Evolutionary conservation across 1,140 invertebrate genomes (phyloP).

Genomic region (Lepidurus apus): DNA sequence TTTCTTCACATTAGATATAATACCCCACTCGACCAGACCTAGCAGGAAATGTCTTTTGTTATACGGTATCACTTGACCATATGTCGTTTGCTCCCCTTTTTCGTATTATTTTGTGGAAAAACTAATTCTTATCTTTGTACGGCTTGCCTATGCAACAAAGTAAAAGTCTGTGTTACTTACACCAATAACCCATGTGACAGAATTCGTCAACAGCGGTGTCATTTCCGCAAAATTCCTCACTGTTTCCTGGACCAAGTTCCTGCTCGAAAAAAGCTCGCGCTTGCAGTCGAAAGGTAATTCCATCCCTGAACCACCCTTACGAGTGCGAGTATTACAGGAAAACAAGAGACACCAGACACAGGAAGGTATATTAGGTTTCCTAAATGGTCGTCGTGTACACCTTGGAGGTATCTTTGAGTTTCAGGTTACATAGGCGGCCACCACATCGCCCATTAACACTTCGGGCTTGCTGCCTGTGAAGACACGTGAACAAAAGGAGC

Average conservation of each 20-base stretch:
- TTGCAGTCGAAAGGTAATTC: not conserved
- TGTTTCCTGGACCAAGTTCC: slow-evolving; percentile 1
- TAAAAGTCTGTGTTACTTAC: not conserved
- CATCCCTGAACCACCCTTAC: not conserved
- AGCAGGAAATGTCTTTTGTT: slow-evolving; percentile 15
- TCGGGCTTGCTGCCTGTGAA: slow-evolving; percentile 12
- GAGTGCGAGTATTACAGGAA: slow-evolving; percentile 3
- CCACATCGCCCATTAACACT: slow-evolving; percentile 11
- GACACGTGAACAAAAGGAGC: slow-evolving; percentile 18
- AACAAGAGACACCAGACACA: not conserved
- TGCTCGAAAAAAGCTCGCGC: not conserved
- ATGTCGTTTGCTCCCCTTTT: not conserved
- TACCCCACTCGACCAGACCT: slow-evolving; percentile 13
- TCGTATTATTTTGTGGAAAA: not conserved
- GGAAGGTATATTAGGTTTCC: slow-evolving; percentile 5
- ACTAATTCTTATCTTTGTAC: not conserved
- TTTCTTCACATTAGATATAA: slow-evolving; percentile 11
- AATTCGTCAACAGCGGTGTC: not conserved
- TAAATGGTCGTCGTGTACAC: slow-evolving; percentile 6
- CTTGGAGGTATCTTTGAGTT: slow-evolving; percentile 8
- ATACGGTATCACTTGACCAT: slow-evolving; percentile 19
- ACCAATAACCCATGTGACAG: not conserved
- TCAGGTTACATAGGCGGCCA: not conserved
- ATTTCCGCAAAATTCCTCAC: slow-evolving; percentile 8
- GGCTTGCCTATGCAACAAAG: not conserved